Conservation (phyloP, 1,140 invertebrate genomes). For the Drosophila baimaii region DNA sequence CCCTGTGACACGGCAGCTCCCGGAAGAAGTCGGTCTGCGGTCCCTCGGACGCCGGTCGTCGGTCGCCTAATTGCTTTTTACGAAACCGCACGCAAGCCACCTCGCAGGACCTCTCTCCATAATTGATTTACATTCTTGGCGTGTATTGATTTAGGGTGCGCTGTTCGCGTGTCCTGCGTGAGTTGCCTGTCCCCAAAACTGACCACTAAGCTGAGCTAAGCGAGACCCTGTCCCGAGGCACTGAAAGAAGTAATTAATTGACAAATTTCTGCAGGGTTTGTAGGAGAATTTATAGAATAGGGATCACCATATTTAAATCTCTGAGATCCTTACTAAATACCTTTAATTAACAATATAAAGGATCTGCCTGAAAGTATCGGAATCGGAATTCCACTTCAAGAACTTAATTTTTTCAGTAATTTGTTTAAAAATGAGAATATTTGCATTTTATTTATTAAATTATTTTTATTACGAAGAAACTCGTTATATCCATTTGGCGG, state of each 20-base stretch:
- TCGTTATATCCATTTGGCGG: no score
- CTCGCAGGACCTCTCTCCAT: conserved; percentile 43
- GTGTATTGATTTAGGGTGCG: conserved; percentile 75
- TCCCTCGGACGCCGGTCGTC: conserved; percentile 24
- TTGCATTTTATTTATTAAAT: no score
- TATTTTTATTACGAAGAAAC: no score
- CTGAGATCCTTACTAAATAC: no score
- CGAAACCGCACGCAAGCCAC: conserved; percentile 58
- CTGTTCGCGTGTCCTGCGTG: conserved; percentile 67
- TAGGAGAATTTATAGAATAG: background rate
- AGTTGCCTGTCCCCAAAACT: conserved; percentile 45
- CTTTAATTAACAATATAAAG: no score
- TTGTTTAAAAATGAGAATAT: no score
- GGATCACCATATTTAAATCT: background rate
- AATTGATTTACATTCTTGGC: conserved; percentile 76
- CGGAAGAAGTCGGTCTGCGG: conserved; percentile 17
- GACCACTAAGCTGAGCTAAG: conserved; percentile 25
- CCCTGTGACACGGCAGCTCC: conserved; percentile 28
- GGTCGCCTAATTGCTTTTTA: conserved; percentile 71
- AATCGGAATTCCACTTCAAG: background rate
- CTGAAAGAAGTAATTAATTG: background rate
- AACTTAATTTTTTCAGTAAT: background rate
- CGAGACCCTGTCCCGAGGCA: conserved; percentile 14
- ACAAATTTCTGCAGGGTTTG: background rate
- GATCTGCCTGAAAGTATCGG: no score